These are phyloP conservation scores for Disparrhopalites patrizii DNA, from an alignment of 2,888 invertebrate genomes.

Conservation along the genomic window DNA sequence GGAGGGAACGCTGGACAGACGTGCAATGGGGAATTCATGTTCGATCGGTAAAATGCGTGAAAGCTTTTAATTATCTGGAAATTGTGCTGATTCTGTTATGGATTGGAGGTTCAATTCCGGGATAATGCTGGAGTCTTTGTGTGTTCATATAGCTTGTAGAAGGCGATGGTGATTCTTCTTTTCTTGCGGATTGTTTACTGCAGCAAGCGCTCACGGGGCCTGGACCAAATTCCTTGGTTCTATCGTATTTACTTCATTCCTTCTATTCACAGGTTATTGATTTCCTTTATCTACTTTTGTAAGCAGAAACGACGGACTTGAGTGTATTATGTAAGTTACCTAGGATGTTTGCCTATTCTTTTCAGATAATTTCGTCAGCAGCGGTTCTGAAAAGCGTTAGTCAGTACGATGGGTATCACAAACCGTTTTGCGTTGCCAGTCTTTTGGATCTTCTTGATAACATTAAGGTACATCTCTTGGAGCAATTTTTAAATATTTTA, in stretches of 20 bases:
- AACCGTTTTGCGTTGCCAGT: slow-evolving; percentile 82
- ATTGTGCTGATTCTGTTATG: neutral
- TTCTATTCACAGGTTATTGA: slow-evolving; percentile 69
- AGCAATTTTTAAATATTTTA: too few species aligned
- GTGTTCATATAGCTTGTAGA: slow-evolving; percentile 41
- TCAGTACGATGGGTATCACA: slow-evolving; percentile 80
- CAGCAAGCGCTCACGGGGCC: slow-evolving; percentile 92
- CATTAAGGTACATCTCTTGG: slow-evolving; percentile 58
- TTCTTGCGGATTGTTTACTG: slow-evolving; percentile 82
- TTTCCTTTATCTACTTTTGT: neutral
- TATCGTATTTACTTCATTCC: slow-evolving; percentile 89
- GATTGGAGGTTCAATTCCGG: neutral
- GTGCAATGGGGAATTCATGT: slow-evolving; percentile 95
- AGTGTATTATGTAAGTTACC: neutral
- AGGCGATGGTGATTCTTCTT: slow-evolving; percentile 50
- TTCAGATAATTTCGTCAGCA: slow-evolving; percentile 76
- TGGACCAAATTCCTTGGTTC: slow-evolving; percentile 82
- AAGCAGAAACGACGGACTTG: neutral
- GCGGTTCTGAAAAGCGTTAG: slow-evolving; percentile 83
- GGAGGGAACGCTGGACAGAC: slow-evolving; percentile 94
- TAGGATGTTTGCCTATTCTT: slow-evolving; percentile 27
- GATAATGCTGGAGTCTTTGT: neutral
- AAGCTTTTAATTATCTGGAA: too few species aligned
- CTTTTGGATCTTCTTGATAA: slow-evolving; percentile 79
- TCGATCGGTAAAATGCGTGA: slow-evolving; percentile 65